phyloP scores from a whole-genome alignment of 2,797 vertebrate species.

The Hypotaenidia okinawae region DNA sequence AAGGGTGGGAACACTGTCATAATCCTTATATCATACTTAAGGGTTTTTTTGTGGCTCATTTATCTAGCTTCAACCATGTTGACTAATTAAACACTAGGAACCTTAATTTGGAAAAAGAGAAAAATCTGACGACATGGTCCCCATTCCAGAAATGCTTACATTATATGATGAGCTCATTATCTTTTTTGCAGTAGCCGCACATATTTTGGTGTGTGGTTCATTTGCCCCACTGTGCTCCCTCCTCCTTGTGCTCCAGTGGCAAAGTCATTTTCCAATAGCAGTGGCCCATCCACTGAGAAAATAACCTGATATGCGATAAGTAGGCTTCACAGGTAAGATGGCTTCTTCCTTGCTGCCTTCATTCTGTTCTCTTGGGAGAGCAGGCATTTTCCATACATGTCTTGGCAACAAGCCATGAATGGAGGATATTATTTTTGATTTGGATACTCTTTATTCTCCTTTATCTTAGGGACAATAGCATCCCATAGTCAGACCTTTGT shows the following conservation, averaged over 20 bases:
- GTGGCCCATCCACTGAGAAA: not conserved
- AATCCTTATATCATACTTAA: not conserved
- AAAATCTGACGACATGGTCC: not conserved
- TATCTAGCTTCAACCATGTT: not conserved
- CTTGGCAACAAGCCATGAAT: not conserved
- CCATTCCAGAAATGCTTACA: not conserved
- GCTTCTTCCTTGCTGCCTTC: not conserved
- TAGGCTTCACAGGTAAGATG: not conserved
- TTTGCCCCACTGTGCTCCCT: not conserved
- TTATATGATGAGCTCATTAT: not conserved
- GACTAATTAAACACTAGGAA: not conserved
- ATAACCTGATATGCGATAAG: not conserved
- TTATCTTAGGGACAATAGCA: not conserved
- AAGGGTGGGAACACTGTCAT: not conserved
- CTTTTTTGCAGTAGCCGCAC: not conserved
- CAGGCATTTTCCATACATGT: not conserved
- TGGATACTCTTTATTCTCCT: not conserved
- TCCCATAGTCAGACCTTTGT: not conserved
- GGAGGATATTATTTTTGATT: not conserved
- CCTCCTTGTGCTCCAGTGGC: not conserved
- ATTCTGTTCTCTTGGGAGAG: not conserved
- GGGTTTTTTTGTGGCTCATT: not conserved
- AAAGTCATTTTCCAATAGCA: not conserved
- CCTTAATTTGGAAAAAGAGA: not conserved
- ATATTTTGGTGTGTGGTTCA: not conserved